Evolutionary conservation across 1,140 invertebrate species (phyloP).

Genomic region (Pseudomyrmex gracilis): DNA sequence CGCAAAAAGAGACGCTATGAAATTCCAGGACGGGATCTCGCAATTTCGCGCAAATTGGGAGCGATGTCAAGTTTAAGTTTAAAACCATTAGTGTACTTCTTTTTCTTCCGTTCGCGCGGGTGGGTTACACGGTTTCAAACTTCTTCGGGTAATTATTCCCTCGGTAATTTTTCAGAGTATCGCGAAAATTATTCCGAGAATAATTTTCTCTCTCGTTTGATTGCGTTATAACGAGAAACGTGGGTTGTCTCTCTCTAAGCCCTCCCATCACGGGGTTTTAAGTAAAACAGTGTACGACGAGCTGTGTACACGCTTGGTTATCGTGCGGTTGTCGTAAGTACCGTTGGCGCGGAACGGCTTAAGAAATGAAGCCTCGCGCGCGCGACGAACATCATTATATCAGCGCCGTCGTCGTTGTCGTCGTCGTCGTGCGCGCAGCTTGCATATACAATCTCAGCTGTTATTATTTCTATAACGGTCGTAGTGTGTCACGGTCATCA

Average conservation of each 20-base stretch:
- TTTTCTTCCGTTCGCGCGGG: too few relatives aligned
- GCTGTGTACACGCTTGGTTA: slow-evolving; percentile 25
- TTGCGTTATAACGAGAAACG: slow-evolving; percentile 9
- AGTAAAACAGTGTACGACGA: slow-evolving; percentile 12
- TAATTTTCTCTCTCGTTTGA: neutral
- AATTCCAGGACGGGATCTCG: neutral
- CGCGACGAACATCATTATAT: slow-evolving; percentile 19
- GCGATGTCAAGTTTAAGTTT: neutral
- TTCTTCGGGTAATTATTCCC: too few relatives aligned
- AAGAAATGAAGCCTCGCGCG: slow-evolving; percentile 29
- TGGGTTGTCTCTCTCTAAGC: neutral
- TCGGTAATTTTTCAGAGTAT: too few relatives aligned
- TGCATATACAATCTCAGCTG: too few relatives aligned
- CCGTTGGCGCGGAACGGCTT: neutral
- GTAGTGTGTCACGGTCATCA: slow-evolving; percentile 3
- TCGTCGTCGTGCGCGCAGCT: neutral
- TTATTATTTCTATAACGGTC: neutral
- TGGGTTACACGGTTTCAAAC: too few relatives aligned
- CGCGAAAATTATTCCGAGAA: too few relatives aligned
- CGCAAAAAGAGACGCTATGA: neutral
- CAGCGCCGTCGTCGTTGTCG: neutral
- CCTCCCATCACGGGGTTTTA: neutral
- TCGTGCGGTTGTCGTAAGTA: neutral
- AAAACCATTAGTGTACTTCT: neutral
- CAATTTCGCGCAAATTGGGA: neutral